Conservation (phyloP, 2,113 vertebrate species). For the Cebidichthys violaceus region DNA sequence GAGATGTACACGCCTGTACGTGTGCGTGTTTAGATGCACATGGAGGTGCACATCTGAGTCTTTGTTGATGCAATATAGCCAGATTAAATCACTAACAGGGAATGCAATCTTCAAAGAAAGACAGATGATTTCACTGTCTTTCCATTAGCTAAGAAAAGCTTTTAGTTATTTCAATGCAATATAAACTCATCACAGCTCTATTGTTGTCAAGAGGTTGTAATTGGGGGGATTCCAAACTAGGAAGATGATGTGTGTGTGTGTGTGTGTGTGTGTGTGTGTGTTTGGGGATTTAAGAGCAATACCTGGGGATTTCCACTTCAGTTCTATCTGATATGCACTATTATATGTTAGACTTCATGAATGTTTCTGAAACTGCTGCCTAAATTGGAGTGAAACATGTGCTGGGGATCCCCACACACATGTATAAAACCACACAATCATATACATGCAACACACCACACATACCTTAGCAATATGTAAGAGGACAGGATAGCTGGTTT, state of each 20-base stretch:
- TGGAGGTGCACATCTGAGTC: slow-evolving; percentile 29
- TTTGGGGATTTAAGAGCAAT: slow-evolving; percentile 30
- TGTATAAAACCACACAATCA: slow-evolving; percentile 17
- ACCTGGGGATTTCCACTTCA: slow-evolving; percentile 73
- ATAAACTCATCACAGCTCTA: slow-evolving; percentile 59
- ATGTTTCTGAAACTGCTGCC: slow-evolving; percentile 52
- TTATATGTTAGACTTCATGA: slow-evolving; percentile 49
- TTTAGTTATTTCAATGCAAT: slow-evolving; percentile 44
- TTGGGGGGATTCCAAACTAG: slow-evolving; percentile 70
- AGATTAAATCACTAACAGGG: slow-evolving; percentile 47
- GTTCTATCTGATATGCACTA: slow-evolving; percentile 50
- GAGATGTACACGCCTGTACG: slow-evolving; percentile 2
- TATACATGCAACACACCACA: slow-evolving; percentile 5
- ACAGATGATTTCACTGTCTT: slow-evolving; percentile 34
- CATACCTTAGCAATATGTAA: slow-evolving; percentile 16
- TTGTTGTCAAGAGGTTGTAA: slow-evolving; percentile 63
- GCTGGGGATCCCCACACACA: slow-evolving; percentile 50
- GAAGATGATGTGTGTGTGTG: slow-evolving; percentile 33
- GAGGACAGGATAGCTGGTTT: slow-evolving; percentile 38
- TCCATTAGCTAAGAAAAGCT: slow-evolving; percentile 40
- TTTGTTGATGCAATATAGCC: slow-evolving; percentile 40
- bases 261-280: neutral
- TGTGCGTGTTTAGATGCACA: neutral
- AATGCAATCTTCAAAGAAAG: slow-evolving; percentile 51
- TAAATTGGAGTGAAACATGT: slow-evolving; percentile 52